Percentiles rank a stretch among this genome's conserved stretches.
Evolutionary conservation across 2,113 vertebrate genomes (phyloP).

Genomic region (Burhinus bistriatus): DNA sequence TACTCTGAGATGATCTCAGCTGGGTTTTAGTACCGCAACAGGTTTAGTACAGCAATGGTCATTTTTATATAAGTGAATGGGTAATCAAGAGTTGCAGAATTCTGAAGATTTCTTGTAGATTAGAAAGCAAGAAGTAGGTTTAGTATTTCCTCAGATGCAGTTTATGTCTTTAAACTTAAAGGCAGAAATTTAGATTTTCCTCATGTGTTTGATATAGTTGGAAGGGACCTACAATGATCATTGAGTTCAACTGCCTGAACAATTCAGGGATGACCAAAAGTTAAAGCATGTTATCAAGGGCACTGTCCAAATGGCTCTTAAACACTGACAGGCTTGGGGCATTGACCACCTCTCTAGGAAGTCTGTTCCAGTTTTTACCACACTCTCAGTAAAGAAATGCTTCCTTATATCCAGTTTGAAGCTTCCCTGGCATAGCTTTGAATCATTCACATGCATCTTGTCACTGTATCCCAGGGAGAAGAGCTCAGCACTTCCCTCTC

Average conservation of each 20-base stretch:
- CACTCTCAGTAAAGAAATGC: not conserved
- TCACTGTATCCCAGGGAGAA: not conserved
- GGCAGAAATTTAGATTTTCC: not conserved
- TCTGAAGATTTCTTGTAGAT: not conserved
- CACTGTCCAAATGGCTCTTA: not conserved
- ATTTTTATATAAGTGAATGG: not conserved
- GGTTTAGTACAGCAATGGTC: not conserved
- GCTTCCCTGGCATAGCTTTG: not conserved
- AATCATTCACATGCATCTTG: not conserved
- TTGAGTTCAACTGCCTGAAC: not conserved
- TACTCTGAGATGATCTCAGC: not conserved
- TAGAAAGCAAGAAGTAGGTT: not conserved
- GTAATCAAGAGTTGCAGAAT: not conserved
- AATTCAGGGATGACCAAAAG: not conserved
- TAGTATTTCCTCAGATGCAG: not conserved
- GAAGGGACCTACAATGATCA: accelerated
- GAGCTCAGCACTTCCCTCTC: not conserved
- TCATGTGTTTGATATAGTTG: not conserved
- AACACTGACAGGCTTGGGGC: not conserved
- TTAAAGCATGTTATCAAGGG: not conserved
- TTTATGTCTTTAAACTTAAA: not conserved
- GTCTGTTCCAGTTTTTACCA: not conserved
- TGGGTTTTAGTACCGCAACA: not conserved
- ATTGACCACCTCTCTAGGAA: not conserved
- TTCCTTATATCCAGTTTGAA: not conserved